Evolutionary conservation across 2,888 invertebrate genomes (phyloP), one percentile per base, ranked within the genome.

Genomic region (Graphium colonna): DNA sequence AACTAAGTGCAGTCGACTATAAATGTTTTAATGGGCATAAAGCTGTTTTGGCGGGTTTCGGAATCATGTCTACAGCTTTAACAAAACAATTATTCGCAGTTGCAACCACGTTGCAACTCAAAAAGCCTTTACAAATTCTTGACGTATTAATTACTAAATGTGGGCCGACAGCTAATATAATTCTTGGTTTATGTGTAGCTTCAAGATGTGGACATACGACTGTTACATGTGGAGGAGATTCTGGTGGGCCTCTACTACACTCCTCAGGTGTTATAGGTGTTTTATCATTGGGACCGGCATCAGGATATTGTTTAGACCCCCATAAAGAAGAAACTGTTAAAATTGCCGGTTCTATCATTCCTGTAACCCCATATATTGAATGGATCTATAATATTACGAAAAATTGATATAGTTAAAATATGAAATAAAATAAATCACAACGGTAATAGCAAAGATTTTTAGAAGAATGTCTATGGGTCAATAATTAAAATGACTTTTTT

Each of bases 321-420:
- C 5, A 9, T 0, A 0, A 9, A 26, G 28, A 17, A 10, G 33
- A 1, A 13, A 5, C 3, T 13, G 5, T 16, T 0, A 0, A 16
- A 17, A 8, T 10, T 3, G 28, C 47, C n/a, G 52, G 41, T 12
- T 13, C 40, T 7, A 8, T 18, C 31, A n/a, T n/a, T n/a, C 42
- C 50, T 5, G 33, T 51, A 12, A 39, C 38, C 15, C 50, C 50
- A 10, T 50, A 50, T 26, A 50, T 50, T 10, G 50, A 50, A 42
- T 50, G 50, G 43, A 50, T 50, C n/a, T 15, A 16, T 44, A 44
- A n/a, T n/a, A 26, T 26, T n/a, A n/a, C n/a, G n/a, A n/a, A n/a
- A n/a, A n/a, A n/a, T n/a, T n/a, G n/a, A n/a, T n/a, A n/a, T n/a
- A n/a, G n/a, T n/a, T n/a, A n/a, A n/a, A n/a, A n/a, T n/a, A n/a